Conservation (phyloP, 2,113 vertebrate genomes). For the Actinemys pallida region DNA sequence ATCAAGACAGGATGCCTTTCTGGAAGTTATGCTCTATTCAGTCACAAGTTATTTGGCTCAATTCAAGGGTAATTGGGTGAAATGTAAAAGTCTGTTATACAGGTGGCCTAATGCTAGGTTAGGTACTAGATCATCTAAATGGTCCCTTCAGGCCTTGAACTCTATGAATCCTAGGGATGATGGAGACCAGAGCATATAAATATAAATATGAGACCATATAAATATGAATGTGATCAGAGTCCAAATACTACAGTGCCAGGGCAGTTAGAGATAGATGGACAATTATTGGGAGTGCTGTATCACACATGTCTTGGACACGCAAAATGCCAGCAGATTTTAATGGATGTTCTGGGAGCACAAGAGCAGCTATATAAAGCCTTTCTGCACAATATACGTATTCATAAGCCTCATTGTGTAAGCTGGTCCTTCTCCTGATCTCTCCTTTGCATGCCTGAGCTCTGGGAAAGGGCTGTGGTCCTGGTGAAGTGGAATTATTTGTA, state of each 20-base stretch:
- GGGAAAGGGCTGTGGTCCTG: background rate
- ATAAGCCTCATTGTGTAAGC: background rate
- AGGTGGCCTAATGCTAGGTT: background rate
- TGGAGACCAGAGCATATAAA: background rate
- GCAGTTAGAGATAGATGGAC: background rate
- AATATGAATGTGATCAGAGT: background rate
- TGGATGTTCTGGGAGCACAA: background rate
- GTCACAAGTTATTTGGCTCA: background rate
- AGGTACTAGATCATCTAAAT: background rate
- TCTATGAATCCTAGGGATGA: background rate
- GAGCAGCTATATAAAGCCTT: background rate
- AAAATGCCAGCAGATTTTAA: background rate
- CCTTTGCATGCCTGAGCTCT: background rate
- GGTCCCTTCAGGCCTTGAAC: background rate
- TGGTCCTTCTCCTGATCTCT: background rate
- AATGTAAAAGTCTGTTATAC: slow-evolving; percentile 17
- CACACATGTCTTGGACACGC: background rate
- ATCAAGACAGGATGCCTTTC: background rate
- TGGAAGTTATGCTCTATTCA: slow-evolving; percentile 12
- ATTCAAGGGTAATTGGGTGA: background rate
- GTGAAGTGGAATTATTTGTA: background rate
- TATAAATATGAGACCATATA: too few species aligned
- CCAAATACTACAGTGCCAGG: background rate
- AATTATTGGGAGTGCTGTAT: background rate
- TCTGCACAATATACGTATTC: background rate